phyloP scores from a whole-genome alignment of 2,888 invertebrate species.

The Limnephilus rhombicus region DNA sequence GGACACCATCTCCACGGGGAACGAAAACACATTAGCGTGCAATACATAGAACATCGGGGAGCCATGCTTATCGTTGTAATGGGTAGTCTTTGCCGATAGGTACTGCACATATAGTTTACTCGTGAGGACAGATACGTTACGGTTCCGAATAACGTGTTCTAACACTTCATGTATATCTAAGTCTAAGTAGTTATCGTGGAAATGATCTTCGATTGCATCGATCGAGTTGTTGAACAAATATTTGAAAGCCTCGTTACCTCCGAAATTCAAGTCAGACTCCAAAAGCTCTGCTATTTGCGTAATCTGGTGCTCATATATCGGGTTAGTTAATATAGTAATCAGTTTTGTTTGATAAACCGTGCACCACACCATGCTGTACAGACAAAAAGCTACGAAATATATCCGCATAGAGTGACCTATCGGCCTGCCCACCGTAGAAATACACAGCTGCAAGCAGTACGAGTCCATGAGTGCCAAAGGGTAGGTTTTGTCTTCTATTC shows the following conservation, averaged over 20 bases:
- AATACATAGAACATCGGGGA: slow-evolving; percentile 67
- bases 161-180: slow-evolving; percentile 62
- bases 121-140: slow-evolving; percentile 66
- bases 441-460: slow-evolving; percentile 59
- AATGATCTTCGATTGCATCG: slow-evolving; percentile 59
- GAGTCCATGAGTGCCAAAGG: slow-evolving; percentile 58
- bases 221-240: slow-evolving; percentile 64
- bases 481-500: slow-evolving; percentile 58
- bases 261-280: slow-evolving; percentile 59
- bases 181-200: slow-evolving; percentile 60
- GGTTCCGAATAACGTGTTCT: slow-evolving; percentile 59
- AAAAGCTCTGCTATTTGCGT: slow-evolving; percentile 55
- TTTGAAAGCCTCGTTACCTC: slow-evolving; percentile 63
- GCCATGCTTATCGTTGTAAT: slow-evolving; percentile 67
- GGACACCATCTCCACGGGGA: slow-evolving; percentile 70
- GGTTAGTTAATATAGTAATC: slow-evolving; percentile 61
- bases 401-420: slow-evolving; percentile 59
- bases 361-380: slow-evolving; percentile 64
- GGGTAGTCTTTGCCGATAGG: slow-evolving; percentile 65
- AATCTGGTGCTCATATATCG: slow-evolving; percentile 63
- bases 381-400: slow-evolving; percentile 60
- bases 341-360: slow-evolving; percentile 64
- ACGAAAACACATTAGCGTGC: slow-evolving; percentile 68
- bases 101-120: slow-evolving; percentile 68
- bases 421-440: slow-evolving; percentile 57